Conservation (phyloP, 2,113 vertebrate species). For the Nerophis lumbriciformis region DNA sequence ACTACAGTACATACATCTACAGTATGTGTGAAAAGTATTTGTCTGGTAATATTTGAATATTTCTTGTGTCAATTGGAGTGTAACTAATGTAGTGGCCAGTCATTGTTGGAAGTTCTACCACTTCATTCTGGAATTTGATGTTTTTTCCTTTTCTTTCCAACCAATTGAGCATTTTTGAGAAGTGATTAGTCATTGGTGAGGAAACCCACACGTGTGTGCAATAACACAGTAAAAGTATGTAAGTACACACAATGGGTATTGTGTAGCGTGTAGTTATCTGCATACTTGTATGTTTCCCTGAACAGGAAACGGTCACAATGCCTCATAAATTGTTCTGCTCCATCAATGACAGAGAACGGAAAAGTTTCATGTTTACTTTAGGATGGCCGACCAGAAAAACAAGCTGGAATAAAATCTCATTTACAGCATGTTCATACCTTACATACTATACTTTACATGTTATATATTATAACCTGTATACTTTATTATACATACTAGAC, state of each 20-base stretch:
- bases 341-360: slow-evolving; percentile 55
- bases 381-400: slow-evolving; percentile 30
- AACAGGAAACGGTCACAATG: slow-evolving; percentile 76
- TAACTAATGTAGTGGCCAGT: not conserved
- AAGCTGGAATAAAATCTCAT: slow-evolving; percentile 1
- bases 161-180: slow-evolving; percentile 52
- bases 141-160: slow-evolving; percentile 51
- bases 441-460: too few species aligned
- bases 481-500: too few species aligned
- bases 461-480: too few species aligned
- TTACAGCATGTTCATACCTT: slow-evolving; percentile 6
- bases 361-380: slow-evolving; percentile 49
- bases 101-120: slow-evolving; percentile 37
- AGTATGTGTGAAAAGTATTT: too few species aligned
- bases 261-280: slow-evolving; percentile 66
- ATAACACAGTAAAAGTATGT: too few species aligned
- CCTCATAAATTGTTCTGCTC: slow-evolving; percentile 70
- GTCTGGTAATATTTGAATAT: too few species aligned
- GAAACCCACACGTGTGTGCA: slow-evolving; percentile 8
- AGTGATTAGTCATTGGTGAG: slow-evolving; percentile 17
- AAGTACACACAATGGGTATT: slow-evolving; percentile 69
- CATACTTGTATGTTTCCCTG: slow-evolving; percentile 60
- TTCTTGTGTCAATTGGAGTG: too few species aligned
- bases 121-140: slow-evolving; percentile 26
- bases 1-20: too few species aligned